Evolutionary conservation across 2,113 vertebrate species (phyloP).

Genomic region (Platycercus adscitus): DNA sequence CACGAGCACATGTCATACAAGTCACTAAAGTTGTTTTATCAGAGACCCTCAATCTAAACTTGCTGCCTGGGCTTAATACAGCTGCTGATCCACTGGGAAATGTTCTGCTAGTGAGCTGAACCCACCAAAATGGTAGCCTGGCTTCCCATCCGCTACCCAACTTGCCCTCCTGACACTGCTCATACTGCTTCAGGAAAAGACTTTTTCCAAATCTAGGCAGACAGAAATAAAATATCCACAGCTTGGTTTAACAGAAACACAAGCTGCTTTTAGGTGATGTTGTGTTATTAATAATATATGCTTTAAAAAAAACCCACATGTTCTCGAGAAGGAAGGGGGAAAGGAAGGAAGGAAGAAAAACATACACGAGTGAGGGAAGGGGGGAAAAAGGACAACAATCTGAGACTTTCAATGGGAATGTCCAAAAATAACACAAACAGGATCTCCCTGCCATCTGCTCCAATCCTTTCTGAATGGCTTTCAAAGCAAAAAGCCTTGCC

Average conservation of each 20-base stretch:
- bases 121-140: background rate
- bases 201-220: background rate
- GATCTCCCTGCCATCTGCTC: slow-evolving; percentile 58
- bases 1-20: fast-evolving
- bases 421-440: slow-evolving; percentile 66
- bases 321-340: background rate
- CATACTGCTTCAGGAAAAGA: background rate
- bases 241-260: background rate
- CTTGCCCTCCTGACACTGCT: fast-evolving
- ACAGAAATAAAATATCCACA: background rate
- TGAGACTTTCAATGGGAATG: slow-evolving; percentile 39
- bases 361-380: background rate
- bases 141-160: background rate
- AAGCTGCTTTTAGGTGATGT: background rate
- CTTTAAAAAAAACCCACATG: background rate
- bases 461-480: slow-evolving; percentile 55
- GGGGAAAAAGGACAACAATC: slow-evolving; percentile 28
- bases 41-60: background rate
- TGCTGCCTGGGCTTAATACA: background rate
- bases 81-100: background rate
- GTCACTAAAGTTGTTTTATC: background rate
- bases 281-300: background rate
- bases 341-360: slow-evolving; percentile 48
- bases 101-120: background rate
- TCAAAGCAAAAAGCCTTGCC: slow-evolving; percentile 62